Evolutionary conservation across 2,888 invertebrate genomes (phyloP).

Genomic region (Peribatodes rhomboidaria): DNA sequence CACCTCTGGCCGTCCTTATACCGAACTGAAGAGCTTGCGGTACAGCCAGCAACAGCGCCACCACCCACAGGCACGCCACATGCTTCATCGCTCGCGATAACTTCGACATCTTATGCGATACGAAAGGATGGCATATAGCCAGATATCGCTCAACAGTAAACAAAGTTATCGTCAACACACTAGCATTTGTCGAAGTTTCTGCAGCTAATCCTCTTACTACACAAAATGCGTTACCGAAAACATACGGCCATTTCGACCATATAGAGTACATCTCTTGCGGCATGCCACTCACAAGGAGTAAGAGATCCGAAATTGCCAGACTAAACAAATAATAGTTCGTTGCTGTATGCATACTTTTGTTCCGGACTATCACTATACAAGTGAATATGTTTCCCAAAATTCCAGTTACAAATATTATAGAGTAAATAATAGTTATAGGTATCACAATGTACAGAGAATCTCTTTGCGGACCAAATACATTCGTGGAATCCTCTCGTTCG

Average conservation of each 20-base stretch:
- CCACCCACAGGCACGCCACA: constrained; percentile 93
- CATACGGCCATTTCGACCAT: constrained; percentile 92
- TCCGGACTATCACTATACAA: constrained; percentile 93
- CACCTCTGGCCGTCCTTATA: constrained; percentile 70
- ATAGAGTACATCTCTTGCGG: constrained; percentile 93
- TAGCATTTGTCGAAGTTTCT: constrained; percentile 93
- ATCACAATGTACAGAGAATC: constrained; percentile 88
- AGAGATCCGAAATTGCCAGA: constrained; percentile 93
- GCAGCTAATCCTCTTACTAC: constrained; percentile 91
- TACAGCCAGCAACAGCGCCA: constrained; percentile 90
- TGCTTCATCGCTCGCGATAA: constrained; percentile 93
- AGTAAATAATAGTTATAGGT: constrained; percentile 92
- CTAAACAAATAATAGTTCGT: constrained; percentile 95
- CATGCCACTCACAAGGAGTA: constrained; percentile 92
- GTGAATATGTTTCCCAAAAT: constrained; percentile 94
- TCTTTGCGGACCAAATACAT: constrained; percentile 76
- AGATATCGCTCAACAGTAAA: constrained; percentile 93
- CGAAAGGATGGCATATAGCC: constrained; percentile 88
- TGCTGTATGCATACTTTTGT: constrained; percentile 94
- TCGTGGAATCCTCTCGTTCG: constrained; percentile 62
- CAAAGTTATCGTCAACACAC: constrained; percentile 92
- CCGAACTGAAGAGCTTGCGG: constrained; percentile 88
- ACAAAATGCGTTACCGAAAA: constrained; percentile 93
- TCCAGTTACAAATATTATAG: constrained; percentile 92
- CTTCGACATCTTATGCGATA: constrained; percentile 94